Evolutionary conservation across 2,888 invertebrate species (phyloP).

Genomic region (Notodonta ziczac): DNA sequence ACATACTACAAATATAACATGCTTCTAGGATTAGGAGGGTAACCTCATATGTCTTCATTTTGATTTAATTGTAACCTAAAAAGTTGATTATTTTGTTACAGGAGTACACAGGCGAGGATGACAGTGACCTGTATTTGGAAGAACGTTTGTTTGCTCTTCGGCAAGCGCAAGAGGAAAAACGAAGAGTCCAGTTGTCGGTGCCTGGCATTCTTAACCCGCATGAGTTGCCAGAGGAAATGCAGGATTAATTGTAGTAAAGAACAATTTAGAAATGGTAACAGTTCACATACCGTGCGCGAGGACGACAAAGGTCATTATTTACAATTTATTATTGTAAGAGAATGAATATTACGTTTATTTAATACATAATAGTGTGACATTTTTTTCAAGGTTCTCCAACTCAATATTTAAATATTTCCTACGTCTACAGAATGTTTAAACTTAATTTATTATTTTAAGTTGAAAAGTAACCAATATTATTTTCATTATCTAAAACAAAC

Average conservation of each 20-base stretch:
- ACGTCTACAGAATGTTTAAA: no score
- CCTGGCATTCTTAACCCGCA: constrained; percentile 98
- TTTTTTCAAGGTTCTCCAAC: constrained; percentile 1
- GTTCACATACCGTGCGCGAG: constrained; percentile 46
- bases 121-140: constrained; percentile 98
- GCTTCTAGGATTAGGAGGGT: no score
- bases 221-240: constrained; percentile 98
- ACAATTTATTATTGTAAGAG: constrained; percentile 28
- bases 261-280: constrained; percentile 53
- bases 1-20: no score
- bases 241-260: constrained; percentile 86
- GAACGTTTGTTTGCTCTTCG: constrained; percentile 96
- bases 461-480: no score
- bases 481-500: no score
- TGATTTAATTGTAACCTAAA: background rate
- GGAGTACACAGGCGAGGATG: constrained; percentile 99
- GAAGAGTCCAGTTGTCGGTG: constrained; percentile 95
- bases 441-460: background rate
- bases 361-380: constrained; percentile 14
- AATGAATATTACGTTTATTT: constrained; percentile 18
- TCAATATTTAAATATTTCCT: background rate
- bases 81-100: constrained; percentile 65
- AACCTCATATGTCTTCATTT: no score
- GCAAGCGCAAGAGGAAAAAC: constrained; percentile 96
- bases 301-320: constrained; percentile 27